Conservation (phyloP, 2,797 vertebrate genomes). For the Paedocypris micromegethes region DNA sequence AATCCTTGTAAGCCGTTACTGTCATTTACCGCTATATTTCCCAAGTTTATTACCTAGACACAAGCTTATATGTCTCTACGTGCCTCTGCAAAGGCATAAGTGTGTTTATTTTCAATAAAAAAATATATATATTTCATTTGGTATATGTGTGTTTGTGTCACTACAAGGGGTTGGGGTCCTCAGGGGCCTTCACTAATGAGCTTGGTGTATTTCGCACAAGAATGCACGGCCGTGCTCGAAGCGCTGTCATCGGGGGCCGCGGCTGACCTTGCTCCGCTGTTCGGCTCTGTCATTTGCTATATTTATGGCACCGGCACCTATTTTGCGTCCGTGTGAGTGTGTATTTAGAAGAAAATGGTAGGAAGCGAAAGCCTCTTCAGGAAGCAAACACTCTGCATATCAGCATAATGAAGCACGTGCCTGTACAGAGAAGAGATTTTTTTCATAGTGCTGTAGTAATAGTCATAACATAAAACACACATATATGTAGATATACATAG, state of each 20-base stretch:
- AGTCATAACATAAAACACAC: too few relatives aligned
- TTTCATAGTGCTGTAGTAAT: too few relatives aligned
- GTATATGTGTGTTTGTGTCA: constrained; percentile 45
- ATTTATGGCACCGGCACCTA: constrained; percentile 72
- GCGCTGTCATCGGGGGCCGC: constrained; percentile 73
- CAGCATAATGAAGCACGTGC: constrained; percentile 80
- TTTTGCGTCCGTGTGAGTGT: constrained; percentile 55
- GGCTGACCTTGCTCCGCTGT: constrained; percentile 76
- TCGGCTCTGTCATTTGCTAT: constrained; percentile 74
- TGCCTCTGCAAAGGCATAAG: constrained; percentile 12
- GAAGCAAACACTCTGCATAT: constrained; percentile 78
- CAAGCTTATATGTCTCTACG: constrained; percentile 9
- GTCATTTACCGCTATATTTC: constrained; percentile 27
- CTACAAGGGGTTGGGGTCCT: constrained; percentile 57
- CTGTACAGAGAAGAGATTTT: constrained; percentile 52
- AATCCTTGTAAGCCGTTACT: constrained; percentile 20
- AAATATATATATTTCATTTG: constrained; percentile 46
- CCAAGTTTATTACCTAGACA: constrained; percentile 35
- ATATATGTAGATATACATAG: too few relatives aligned
- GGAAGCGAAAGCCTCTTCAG: constrained; percentile 65
- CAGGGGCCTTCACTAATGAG: constrained; percentile 74
- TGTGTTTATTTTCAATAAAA: constrained; percentile 49
- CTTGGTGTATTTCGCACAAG: constrained; percentile 75
- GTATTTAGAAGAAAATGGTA: constrained; percentile 39
- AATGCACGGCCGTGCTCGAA: constrained; percentile 69